Base-by-base conservation (phyloP, 2,888 invertebrate genomes). In the Stenoptilia bipunctidactyla region DNA sequence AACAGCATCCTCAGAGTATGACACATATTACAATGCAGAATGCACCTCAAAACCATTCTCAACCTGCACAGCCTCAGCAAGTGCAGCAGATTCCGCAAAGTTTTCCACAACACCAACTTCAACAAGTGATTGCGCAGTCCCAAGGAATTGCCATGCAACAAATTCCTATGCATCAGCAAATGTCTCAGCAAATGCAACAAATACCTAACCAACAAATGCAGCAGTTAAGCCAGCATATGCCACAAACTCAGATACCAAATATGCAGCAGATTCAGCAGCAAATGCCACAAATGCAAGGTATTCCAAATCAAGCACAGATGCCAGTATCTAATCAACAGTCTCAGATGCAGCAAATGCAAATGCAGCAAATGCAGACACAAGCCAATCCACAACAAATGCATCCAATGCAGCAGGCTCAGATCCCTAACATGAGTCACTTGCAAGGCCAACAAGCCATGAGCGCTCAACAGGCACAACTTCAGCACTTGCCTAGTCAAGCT, bases 161-260 rank as follows among this genome's bases (percentile, higher is more conserved):
- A 52, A 77, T 85, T 48, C 84, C 85, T 20, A 83, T 85, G 75
- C 83, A 84, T 44, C 85, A 84, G 50, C 83, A 79, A 50, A 77
- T 82, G 57, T 79, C 85, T 13, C 85, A 85, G 51, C 85, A 85
- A 52, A 75, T 85, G 74, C 83, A 85, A 52, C 85, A 83, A 57
- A 82, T 83, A 47, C 82, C 83, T 40, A 79, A 82, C 47, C 82
- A 82, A 56, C 85, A 84, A 63, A 80, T 85, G 75, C 87, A 70
- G 60, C 86, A 72, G 66, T 77, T 85, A 50, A 66, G 71, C 49
- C 82, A 82, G 52, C 82, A 82, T 52, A 60, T 84, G 53, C 82
- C 79, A 4, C 85, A 84, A 52, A 52, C 72, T 1, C 84, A 82
- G 52, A 72, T 84, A 48, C 56, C 77, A 41, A 84, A 82, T 50